phyloP scores from a whole-genome alignment of 1,140 invertebrate species.

The Papilio aristodemus region DNA sequence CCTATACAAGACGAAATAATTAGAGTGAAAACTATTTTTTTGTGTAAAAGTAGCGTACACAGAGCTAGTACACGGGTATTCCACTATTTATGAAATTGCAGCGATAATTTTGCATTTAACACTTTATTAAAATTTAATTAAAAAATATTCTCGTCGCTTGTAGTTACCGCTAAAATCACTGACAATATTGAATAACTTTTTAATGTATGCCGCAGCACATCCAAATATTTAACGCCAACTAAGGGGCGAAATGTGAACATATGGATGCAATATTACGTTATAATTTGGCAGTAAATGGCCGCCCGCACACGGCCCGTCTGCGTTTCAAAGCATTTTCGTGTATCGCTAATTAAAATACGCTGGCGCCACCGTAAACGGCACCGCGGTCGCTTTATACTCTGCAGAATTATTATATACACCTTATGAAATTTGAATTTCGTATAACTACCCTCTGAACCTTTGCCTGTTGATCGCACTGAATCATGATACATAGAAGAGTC shows the following conservation, averaged over 20 bases:
- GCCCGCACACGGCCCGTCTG: slow-evolving; percentile 50
- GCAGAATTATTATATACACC: slow-evolving; percentile 59
- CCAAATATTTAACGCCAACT: slow-evolving; percentile 28
- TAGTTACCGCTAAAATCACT: slow-evolving; percentile 14
- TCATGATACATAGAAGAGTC: not conserved
- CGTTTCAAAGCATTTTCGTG: slow-evolving; percentile 77
- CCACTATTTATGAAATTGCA: not conserved
- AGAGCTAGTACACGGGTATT: not conserved
- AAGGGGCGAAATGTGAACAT: slow-evolving; percentile 28
- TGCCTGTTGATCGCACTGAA: slow-evolving; percentile 25
- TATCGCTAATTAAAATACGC: slow-evolving; percentile 80
- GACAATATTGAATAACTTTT: slow-evolving; percentile 30
- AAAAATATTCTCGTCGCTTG: slow-evolving; percentile 1
- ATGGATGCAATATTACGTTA: slow-evolving; percentile 61
- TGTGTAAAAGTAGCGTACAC: too few species aligned
- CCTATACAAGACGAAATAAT: too few species aligned
- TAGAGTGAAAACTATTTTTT: too few species aligned
- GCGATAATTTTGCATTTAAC: slow-evolving; percentile 8
- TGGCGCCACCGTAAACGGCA: slow-evolving; percentile 61
- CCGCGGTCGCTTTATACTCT: slow-evolving; percentile 57
- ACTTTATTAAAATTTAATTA: slow-evolving; percentile 17
- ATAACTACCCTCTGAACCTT: slow-evolving; percentile 29
- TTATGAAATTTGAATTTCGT: slow-evolving; percentile 65
- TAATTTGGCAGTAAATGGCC: slow-evolving; percentile 62
- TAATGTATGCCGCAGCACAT: slow-evolving; percentile 33